Base-by-base conservation (phyloP, 2,888 invertebrate species). In the Andrena marginata region DNA sequence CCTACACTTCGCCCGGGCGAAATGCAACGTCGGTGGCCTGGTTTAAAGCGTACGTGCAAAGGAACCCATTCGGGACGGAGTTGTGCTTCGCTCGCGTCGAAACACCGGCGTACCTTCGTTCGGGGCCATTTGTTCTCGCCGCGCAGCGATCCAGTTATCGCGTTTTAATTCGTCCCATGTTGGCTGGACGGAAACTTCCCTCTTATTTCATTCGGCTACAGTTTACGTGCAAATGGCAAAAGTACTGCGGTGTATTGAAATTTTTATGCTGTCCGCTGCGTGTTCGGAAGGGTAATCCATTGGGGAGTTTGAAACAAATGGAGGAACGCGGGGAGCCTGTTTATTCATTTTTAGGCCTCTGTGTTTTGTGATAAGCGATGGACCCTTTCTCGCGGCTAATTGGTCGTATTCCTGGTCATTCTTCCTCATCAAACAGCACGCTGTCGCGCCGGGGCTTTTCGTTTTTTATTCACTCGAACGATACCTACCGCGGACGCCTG, bases 1-100 rank as follows among this genome's bases (percentile, higher is more conserved):
- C 76, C 80, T 67, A 76, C 76, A 59, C 79, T 76, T 72, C 42
- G 79, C 72, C 62, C 29, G 23, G 2, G 49, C 70, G 69, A 85
- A 87, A 74, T 73, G 75, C 56, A 56, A 26, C 51, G 80, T 72
- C 73, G 68, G 56, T 77, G 73, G 73, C 70, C 73, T 71, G 75
- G 74, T 74, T 68, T 81, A 51, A 35, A 62, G 23, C 48, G 33
- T 75, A 68, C 79, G 69, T 71, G 68, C 56, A 29, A 56, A 73
- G 71, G 69, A 67, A 80, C 65, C 35, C 56, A 70, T 67, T 59
- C 73, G 63, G 48, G 35, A 33, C 33, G 48, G 33, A 69, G 48
- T 70, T 62, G 62, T 73, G 62, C 13, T 10, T 31, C 54, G 31
- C 42, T 48, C 60, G 69, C 13, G 42, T 33, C 29, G 48, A 64